Percentiles rank a stretch among this genome's conserved stretches.
phyloP scores from a whole-genome alignment of 2,888 invertebrate genomes.

The Tipula helvola region DNA sequence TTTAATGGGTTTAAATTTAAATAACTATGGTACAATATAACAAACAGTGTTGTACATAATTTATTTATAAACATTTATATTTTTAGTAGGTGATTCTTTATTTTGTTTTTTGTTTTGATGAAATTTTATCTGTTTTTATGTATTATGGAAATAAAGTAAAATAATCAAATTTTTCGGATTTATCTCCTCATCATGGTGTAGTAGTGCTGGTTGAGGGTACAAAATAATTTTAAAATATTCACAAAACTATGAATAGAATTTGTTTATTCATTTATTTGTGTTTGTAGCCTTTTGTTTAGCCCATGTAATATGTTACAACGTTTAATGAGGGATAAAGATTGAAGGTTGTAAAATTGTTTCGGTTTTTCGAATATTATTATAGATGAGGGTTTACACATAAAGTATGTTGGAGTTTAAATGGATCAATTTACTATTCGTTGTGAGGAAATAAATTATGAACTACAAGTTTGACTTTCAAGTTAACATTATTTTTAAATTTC shows the following conservation, averaged over 20 bases:
- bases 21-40: neutral
- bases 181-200: neutral
- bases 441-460: neutral
- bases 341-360: neutral
- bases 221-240: neutral
- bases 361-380: neutral
- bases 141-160: neutral
- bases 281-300: neutral
- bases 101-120: neutral
- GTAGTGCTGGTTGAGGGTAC: neutral
- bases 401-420: neutral
- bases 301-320: neutral
- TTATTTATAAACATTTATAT: neutral
- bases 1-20: neutral
- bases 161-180: neutral
- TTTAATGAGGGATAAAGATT: neutral
- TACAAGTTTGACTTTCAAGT: neutral
- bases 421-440: neutral
- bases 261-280: neutral
- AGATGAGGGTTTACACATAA: neutral
- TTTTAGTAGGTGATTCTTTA: neutral
- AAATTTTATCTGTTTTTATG: neutral
- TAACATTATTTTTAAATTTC: too few relatives aligned
- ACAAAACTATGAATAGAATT: neutral
- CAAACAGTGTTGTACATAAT: neutral